Percentiles rank a stretch among this genome's conserved stretches.
These are phyloP conservation scores for Tipula helvola DNA, from an alignment of 2,888 invertebrate genomes.

Conservation along the genomic window DNA sequence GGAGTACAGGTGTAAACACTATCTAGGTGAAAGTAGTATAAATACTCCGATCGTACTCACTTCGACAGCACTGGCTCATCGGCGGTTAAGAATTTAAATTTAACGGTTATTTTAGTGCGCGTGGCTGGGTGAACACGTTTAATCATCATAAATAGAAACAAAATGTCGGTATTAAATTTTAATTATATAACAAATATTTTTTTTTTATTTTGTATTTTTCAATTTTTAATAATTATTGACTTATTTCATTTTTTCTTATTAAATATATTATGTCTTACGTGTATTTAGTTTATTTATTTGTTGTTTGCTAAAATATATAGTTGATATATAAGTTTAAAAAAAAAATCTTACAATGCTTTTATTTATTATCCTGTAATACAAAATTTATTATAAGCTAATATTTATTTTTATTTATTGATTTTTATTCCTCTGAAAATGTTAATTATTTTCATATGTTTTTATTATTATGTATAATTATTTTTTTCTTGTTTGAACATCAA, in stretches of 20 bases:
- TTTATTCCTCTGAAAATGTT: neutral
- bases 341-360: neutral
- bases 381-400: slow-evolving; percentile 4
- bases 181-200: neutral
- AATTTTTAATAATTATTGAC: neutral
- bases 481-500: neutral
- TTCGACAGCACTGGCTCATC: too few species aligned
- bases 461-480: neutral
- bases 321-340: neutral
- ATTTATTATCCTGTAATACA: neutral
- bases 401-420: neutral
- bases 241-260: neutral
- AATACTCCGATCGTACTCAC: too few species aligned
- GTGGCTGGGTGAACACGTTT: too few species aligned
- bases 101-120: too few species aligned
- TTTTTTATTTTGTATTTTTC: neutral
- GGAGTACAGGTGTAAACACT: too few species aligned
- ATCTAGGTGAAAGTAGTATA: too few species aligned
- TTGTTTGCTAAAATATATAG: neutral
- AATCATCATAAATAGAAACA: neutral
- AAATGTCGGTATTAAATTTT: neutral
- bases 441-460: neutral
- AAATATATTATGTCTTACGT: neutral
- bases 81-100: too few species aligned
- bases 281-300: neutral